phyloP scores from a whole-genome alignment of 2,888 invertebrate genomes.

The Pseudoips prasinana region DNA sequence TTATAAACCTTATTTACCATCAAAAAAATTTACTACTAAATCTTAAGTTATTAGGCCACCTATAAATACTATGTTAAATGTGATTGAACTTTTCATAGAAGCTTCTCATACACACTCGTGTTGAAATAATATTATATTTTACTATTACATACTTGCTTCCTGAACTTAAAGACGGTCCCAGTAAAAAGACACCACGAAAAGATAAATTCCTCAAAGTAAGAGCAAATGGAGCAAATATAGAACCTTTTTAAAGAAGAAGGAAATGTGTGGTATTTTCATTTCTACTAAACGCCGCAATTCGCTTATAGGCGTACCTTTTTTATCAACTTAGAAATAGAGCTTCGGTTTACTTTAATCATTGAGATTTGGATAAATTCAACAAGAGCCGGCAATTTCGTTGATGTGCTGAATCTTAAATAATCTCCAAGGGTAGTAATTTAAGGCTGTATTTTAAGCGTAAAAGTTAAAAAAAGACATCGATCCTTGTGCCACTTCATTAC shows the following conservation, averaged over 20 bases:
- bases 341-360: slow-evolving; percentile 8
- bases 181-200: slow-evolving; percentile 13
- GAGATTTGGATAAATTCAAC: slow-evolving; percentile 8
- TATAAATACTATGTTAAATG: no score
- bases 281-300: slow-evolving; percentile 11
- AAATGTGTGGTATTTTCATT: slow-evolving; percentile 23
- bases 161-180: slow-evolving; percentile 14
- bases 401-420: no score
- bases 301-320: slow-evolving; percentile 14
- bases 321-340: slow-evolving; percentile 11
- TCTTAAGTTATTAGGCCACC: no score
- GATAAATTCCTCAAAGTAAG: slow-evolving; percentile 15
- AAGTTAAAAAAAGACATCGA: neutral
- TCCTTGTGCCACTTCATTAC: no score
- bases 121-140: no score
- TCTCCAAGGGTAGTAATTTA: neutral
- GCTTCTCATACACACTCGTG: no score
- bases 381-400: slow-evolving; percentile 2
- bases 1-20: no score
- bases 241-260: slow-evolving; percentile 14
- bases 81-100: no score
- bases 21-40: no score
- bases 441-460: slow-evolving; percentile 1
- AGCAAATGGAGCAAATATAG: slow-evolving; percentile 13
- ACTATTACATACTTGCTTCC: slow-evolving; percentile 7